Conservation (phyloP, 37 sponge, comb jelly and placozoan species). For the Petrosia ficiformis region DNA sequence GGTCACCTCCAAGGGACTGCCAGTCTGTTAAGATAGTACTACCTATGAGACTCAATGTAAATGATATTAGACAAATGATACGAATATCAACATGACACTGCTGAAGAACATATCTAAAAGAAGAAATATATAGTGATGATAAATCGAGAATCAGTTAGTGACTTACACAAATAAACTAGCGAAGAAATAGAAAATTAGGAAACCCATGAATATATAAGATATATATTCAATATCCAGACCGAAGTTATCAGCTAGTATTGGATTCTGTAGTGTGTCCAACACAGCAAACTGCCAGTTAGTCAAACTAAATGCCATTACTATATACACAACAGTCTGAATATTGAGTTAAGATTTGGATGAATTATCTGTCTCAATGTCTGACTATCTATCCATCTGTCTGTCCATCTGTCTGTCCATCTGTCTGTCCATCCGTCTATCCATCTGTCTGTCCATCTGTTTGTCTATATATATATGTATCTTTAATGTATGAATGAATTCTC, state of each 20-base stretch:
- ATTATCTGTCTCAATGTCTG: no score
- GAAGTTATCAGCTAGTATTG: conserved; percentile 46
- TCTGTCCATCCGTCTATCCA: no score
- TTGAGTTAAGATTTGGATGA: no score
- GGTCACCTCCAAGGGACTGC: conserved; percentile 56
- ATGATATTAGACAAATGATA: conserved; percentile 5
- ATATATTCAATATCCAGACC: conserved; percentile 30
- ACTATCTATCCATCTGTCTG: no score
- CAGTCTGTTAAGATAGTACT: conserved; percentile 39
- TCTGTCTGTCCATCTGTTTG: no score
- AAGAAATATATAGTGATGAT: neutral
- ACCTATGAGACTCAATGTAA: conserved; percentile 1
- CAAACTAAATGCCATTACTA: conserved; percentile 23
- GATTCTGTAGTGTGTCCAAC: conserved; percentile 58
- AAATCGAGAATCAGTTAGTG: neutral
- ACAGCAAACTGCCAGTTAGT: conserved; percentile 23
- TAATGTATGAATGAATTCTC: no score
- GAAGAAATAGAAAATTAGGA: neutral
- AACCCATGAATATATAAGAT: conserved; percentile 26
- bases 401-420: no score
- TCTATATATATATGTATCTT: no score
- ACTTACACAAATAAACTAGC: conserved; percentile 19
- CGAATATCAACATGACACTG: conserved; percentile 15
- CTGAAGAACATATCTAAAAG: conserved; percentile 22
- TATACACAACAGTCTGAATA: no score